A percentile compares a stretch with the other conserved stretches of the same genome.
These are phyloP conservation scores for Danio albolineatus DNA, from an alignment of 2,797 vertebrate species.

Conservation along the genomic window DNA sequence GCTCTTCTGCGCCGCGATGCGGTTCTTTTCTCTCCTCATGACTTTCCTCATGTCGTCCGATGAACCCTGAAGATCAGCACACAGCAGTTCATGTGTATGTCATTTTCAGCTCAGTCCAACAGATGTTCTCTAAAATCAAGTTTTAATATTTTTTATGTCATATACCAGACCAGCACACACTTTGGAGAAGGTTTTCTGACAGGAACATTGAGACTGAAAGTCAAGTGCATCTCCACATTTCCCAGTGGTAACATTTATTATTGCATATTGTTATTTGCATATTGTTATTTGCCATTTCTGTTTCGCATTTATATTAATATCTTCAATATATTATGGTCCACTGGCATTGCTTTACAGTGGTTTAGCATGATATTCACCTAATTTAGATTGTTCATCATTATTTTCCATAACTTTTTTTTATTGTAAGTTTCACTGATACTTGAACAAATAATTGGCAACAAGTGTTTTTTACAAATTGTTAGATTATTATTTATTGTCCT, in stretches of 20 bases:
- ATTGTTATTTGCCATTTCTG: not conserved
- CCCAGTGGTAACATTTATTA: not conserved
- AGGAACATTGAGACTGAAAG: not conserved
- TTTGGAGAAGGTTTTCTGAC: not conserved
- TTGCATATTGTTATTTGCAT: too few species aligned
- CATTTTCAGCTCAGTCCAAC: not conserved
- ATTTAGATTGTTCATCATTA: not conserved
- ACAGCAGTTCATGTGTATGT: constrained; percentile 7
- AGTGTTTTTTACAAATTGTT: too few species aligned
- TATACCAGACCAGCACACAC: not conserved
- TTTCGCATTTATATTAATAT: too few species aligned
- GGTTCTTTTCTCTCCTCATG: constrained; percentile 95
- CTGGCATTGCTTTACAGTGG: not conserved
- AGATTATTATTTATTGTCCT: too few species aligned
- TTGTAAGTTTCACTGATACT: too few species aligned
- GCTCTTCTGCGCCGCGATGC: constrained; percentile 97
- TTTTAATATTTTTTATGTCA: not conserved
- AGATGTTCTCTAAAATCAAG: not conserved
- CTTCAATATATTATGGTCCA: not conserved
- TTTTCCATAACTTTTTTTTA: too few species aligned
- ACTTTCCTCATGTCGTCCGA: constrained; percentile 93
- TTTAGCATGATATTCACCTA: not conserved
- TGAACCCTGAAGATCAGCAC: constrained; percentile 81
- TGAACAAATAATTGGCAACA: too few species aligned
- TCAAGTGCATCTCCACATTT: not conserved